These are phyloP conservation scores for Laticauda laticaudata DNA, from an alignment of 2,113 vertebrate species.

Conservation along the genomic window DNA sequence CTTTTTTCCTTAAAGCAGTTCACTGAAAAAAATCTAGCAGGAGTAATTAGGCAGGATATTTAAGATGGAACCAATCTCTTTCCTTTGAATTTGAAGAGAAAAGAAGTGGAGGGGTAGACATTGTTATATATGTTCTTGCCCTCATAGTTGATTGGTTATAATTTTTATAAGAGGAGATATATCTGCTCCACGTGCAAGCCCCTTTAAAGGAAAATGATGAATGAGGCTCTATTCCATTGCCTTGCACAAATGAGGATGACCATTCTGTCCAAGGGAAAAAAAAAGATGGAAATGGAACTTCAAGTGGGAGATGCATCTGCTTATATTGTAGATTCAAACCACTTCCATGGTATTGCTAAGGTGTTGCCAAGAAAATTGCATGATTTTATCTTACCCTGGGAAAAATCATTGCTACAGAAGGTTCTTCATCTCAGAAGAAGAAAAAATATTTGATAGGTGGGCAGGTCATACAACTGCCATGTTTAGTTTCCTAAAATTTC, in stretches of 20 bases:
- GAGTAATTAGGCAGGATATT: background rate
- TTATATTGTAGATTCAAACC: background rate
- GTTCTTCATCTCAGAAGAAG: background rate
- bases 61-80: background rate
- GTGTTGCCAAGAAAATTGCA: background rate
- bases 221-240: background rate
- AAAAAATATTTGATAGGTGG: background rate
- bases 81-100: background rate
- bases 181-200: background rate
- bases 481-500: constrained; percentile 9
- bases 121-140: background rate
- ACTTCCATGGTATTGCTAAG: background rate
- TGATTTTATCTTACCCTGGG: background rate
- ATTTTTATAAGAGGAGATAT: background rate
- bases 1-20: background rate
- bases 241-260: background rate
- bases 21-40: background rate
- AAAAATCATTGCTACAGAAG: background rate
- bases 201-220: background rate
- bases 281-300: no score
- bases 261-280: background rate
- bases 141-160: background rate
- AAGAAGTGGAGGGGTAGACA: background rate
- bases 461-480: background rate
- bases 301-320: background rate